Percentiles rank a stretch among this genome's conserved stretches.
phyloP scores from a whole-genome alignment of 2,888 invertebrate genomes.

The Proisotoma minuta region DNA sequence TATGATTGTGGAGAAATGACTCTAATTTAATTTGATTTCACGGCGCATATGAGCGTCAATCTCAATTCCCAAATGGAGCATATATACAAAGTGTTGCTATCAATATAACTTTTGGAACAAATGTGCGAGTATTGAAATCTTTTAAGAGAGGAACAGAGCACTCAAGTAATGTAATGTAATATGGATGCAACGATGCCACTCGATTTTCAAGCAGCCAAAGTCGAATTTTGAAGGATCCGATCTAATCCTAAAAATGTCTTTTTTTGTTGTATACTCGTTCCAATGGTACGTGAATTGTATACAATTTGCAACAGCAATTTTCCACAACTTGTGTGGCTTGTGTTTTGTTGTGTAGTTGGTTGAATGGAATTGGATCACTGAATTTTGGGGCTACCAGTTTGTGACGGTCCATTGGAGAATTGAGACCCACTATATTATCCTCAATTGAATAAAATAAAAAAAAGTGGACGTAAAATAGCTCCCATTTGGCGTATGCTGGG shows the following conservation, averaged over 20 bases:
- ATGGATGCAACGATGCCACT: no score
- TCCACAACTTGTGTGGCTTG: no score
- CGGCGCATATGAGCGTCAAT: conserved; percentile 22
- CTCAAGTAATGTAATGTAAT: no score
- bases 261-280: no score
- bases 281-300: not conserved
- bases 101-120: no score
- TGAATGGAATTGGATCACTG: not conserved
- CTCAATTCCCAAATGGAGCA: not conserved
- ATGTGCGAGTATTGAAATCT: no score
- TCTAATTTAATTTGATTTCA: conserved; percentile 25
- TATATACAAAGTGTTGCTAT: no score
- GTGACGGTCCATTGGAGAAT: conserved; percentile 13
- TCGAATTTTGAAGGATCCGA: no score
- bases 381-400: conserved; percentile 1
- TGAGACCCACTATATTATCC: conserved; percentile 23
- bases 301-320: not conserved
- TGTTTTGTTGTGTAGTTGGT: not conserved
- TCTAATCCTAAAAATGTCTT: no score
- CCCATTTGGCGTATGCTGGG: conserved; percentile 40
- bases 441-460: conserved; percentile 24
- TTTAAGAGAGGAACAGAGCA: no score
- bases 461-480: conserved; percentile 40
- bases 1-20: conserved; percentile 3
- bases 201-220: no score